These are phyloP conservation scores for Limnephilus auricula DNA, from an alignment of 2,888 invertebrate genomes.

Conservation along the genomic window DNA sequence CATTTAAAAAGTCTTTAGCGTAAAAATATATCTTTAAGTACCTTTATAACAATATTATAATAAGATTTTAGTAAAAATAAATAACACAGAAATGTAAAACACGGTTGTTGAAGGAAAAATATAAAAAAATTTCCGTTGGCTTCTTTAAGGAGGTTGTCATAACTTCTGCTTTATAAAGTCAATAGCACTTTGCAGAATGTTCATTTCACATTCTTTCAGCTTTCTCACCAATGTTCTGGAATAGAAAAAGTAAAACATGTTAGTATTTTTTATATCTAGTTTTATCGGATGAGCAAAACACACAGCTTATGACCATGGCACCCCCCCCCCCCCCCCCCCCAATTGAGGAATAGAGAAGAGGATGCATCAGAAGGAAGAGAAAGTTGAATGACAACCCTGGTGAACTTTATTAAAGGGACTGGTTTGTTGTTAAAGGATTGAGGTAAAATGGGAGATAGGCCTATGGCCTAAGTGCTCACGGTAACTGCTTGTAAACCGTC, in stretches of 20 bases:
- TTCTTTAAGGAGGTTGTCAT: constrained; percentile 5
- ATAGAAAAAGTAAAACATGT: constrained; percentile 66
- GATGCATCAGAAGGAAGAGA: neutral
- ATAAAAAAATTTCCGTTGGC: neutral
- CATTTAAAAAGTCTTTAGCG: neutral
- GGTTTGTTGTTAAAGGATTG: no score
- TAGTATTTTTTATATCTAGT: neutral
- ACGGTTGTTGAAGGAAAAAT: neutral
- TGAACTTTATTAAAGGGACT: no score
- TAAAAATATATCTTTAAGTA: neutral
- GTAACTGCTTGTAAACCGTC: no score
- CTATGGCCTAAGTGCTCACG: no score
- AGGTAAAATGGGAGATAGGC: no score
- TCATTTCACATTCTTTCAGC: constrained; percentile 75
- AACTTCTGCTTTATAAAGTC: constrained; percentile 66
- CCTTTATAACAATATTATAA: neutral
- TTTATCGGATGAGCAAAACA: neutral
- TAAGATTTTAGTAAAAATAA: neutral
- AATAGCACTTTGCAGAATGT: constrained; percentile 74
- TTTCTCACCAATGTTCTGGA: constrained; percentile 73
- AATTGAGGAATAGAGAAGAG: neutral
- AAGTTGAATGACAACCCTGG: no score
- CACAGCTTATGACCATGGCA: neutral
- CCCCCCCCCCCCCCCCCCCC: no score
- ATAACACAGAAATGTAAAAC: constrained; percentile 15